These are phyloP conservation scores for Elaeidobius kamerunicus DNA, from an alignment of 2,888 invertebrate species.

Conservation along the genomic window DNA sequence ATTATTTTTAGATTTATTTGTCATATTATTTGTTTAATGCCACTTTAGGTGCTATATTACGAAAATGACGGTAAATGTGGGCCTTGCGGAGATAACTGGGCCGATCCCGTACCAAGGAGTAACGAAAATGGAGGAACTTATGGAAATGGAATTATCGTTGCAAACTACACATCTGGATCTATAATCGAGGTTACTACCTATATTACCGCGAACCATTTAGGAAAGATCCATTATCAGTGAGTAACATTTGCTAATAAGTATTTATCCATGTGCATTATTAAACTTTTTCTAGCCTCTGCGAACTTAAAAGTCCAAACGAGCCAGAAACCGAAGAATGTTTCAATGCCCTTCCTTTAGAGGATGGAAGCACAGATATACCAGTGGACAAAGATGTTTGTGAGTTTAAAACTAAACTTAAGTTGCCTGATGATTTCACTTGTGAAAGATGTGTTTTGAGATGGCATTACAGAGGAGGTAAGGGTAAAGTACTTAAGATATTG, in stretches of 20 bases:
- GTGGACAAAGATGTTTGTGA: slow-evolving; percentile 39
- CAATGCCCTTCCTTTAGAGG: slow-evolving; percentile 40
- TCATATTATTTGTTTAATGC: too few relatives aligned
- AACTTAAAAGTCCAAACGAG: slow-evolving; percentile 39
- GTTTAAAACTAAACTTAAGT: too few relatives aligned
- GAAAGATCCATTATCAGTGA: slow-evolving; percentile 42
- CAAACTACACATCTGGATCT: slow-evolving; percentile 42
- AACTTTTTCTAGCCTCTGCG: slow-evolving; percentile 38
- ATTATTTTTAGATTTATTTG: too few relatives aligned
- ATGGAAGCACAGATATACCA: slow-evolving; percentile 39
- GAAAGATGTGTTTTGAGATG: slow-evolving; percentile 53
- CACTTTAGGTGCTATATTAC: slow-evolving; percentile 33
- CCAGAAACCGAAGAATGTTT: slow-evolving; percentile 52
- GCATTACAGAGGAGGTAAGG: slow-evolving; percentile 25
- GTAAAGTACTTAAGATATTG: too few relatives aligned
- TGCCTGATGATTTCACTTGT: slow-evolving; percentile 49
- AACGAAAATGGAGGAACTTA: slow-evolving; percentile 50
- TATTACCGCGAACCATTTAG: slow-evolving; percentile 49
- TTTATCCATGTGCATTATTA: neutral
- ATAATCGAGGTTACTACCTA: slow-evolving; percentile 41
- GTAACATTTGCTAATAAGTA: neutral
- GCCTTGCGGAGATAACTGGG: slow-evolving; percentile 47
- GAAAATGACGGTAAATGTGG: slow-evolving; percentile 45
- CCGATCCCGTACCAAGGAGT: slow-evolving; percentile 42
- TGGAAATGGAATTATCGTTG: slow-evolving; percentile 48